Evolutionary conservation across 1,140 invertebrate genomes (phyloP).

Genomic region (Bombus ignitus): DNA sequence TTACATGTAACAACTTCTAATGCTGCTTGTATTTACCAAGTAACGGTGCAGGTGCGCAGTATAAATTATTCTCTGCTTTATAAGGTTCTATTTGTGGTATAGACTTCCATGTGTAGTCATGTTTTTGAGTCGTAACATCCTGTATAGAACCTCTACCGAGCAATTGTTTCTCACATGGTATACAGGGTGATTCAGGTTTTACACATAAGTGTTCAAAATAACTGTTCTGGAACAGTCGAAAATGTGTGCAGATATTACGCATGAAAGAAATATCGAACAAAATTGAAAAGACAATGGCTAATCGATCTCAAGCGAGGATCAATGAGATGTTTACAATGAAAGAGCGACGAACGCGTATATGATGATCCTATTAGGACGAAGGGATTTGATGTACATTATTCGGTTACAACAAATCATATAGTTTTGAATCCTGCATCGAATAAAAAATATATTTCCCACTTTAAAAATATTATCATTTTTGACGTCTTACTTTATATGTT

Average conservation of each 20-base stretch:
- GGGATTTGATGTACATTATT: too few species aligned
- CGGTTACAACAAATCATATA: too few species aligned
- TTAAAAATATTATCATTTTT: neutral
- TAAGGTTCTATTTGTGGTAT: conserved; percentile 72
- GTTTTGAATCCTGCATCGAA: too few species aligned
- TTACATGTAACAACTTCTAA: neutral
- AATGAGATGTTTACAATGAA: too few species aligned
- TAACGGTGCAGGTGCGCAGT: conserved; percentile 62
- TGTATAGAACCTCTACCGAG: conserved; percentile 87
- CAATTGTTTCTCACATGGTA: conserved; percentile 71
- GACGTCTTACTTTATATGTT: conserved; percentile 70
- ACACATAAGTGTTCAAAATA: conserved; percentile 79
- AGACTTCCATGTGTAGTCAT: conserved; percentile 88
- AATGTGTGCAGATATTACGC: too few species aligned
- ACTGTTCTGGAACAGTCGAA: conserved; percentile 70
- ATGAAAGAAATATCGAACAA: too few species aligned
- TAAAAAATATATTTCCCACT: neutral
- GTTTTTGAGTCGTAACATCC: conserved; percentile 87
- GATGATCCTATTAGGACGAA: too few species aligned
- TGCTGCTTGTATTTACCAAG: conserved; percentile 49
- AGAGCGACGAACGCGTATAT: too few species aligned
- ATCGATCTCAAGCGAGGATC: too few species aligned
- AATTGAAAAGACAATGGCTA: too few species aligned
- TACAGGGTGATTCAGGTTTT: conserved; percentile 69
- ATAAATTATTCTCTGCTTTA: conserved; percentile 69